Base-by-base conservation (phyloP, 2,888 invertebrate genomes). In the Branchipolynoe longqiensis region DNA sequence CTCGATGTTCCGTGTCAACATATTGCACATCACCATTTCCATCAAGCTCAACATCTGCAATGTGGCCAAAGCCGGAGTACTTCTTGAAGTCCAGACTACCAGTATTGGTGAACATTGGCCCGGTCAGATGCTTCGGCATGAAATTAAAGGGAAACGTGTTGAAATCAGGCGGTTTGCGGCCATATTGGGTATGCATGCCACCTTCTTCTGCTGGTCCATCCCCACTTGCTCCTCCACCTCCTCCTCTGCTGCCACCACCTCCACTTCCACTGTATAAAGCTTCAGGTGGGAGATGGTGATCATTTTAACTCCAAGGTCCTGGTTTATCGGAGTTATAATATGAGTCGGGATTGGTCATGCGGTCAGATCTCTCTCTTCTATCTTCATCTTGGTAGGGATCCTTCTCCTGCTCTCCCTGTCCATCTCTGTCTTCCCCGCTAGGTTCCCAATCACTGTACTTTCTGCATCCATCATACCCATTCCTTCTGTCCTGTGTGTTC, bases 71-170 rank as follows among this genome's bases (percentile, higher is more conserved):
- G 1, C 54, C 54, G 0, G 78, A 41, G n/a, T 78, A 14, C 48
- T 78, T 31, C 14, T 41, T 28, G 31, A 78, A 41, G 18, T 41
- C 12, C 25, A 31, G 12, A 41, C 54, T 54, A 25, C 78, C 78
- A 18, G n/a, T 25, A 14, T 48, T 33, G 48, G 48, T 78, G 48
- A 78, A 78, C 78, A 78, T 25, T 25, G 78, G 78, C 18, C 78
- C 78, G 14, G 78, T 78, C 6, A 78, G 48, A n/a, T 78, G 78
- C 33, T 41, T 78, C 8, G 78, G 78, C 78, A 78, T 78, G 48
- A 78, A 78, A 48, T 78, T 78, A 28, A 78, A 78, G 14, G 78
- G 78, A 48, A 78, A 78, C 25, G 78, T n/a, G 25, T 78, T 28
- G 48, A 78, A 78, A 14, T 18, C 33, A 12, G 78, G 78, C 1